These are phyloP conservation scores for Dipodomys merriami DNA, from an alignment of 2,113 vertebrate genomes.

Conservation along the genomic window DNA sequence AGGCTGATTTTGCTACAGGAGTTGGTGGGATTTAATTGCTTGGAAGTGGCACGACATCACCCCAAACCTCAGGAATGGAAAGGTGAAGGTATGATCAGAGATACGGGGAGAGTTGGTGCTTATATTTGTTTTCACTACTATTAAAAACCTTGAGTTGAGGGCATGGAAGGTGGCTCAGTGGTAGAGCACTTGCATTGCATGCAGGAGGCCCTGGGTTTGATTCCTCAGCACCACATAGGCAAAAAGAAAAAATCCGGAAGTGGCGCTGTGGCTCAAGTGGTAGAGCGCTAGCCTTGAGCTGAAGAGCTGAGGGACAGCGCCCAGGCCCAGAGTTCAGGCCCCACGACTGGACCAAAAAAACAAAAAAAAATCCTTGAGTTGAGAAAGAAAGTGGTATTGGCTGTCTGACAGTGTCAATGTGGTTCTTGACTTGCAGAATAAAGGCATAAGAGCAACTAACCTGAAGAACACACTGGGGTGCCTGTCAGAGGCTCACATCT, in stretches of 20 bases:
- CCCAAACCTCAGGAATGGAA: not conserved
- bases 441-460: not conserved
- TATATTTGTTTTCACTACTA: not conserved
- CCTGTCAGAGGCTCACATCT: too few relatives aligned
- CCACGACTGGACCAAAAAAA: too few relatives aligned
- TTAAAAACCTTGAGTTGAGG: not conserved
- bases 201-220: too few relatives aligned
- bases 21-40: not conserved
- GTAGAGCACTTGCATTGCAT: too few relatives aligned
- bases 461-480: not conserved
- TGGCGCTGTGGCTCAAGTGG: too few relatives aligned
- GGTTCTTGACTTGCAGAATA: constrained; percentile 31
- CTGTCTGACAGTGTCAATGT: not conserved
- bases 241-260: too few relatives aligned
- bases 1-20: not conserved
- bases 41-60: not conserved
- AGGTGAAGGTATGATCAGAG: not conserved
- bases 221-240: too few relatives aligned
- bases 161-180: too few relatives aligned
- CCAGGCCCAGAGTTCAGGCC: too few relatives aligned
- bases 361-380: not conserved
- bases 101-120: not conserved
- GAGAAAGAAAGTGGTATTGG: not conserved
- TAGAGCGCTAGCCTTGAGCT: too few relatives aligned
- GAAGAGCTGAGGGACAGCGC: too few relatives aligned